Base-by-base conservation (phyloP, 2,888 invertebrate species). In the Pyrocoelia pectoralis region DNA sequence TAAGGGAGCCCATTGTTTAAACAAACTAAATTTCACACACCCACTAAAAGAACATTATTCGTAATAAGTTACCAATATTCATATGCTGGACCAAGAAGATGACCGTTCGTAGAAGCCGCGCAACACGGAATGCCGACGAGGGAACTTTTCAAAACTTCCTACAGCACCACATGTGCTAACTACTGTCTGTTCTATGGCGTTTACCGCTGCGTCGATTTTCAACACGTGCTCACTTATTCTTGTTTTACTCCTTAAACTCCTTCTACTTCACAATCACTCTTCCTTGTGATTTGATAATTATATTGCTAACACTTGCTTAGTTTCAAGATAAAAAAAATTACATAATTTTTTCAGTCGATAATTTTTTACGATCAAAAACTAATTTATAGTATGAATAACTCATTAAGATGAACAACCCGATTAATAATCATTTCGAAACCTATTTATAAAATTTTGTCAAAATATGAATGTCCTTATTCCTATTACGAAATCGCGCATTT, bases 91-190 rank as follows among this genome's bases (percentile, higher is more conserved):
- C 64, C 64, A 67, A 60, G 64, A 67, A 61, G 64, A 54, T 69
- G 70, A 69, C 70, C 70, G 68, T 68, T 70, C 68, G 65, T 65
- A 67, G 61, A 67, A 65, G 59, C 65, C 67, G 70, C 70, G 68
- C 67, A 65, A 66, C 66, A 69, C 68, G 65, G 68, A 70, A 70
- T 70, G 70, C 66, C 64, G 64, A 51, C 64, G 61, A 61, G 64
- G 60, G 62, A 68, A 67, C 62, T 68, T 68, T 68, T 67, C 59
- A 63, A 68, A 68, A 67, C 67, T 68, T 67, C 61, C 56, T 51
- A 51, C 60, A 61, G 65, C 61, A 60, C 61, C 67, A 68, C 67
- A 67, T 67, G 68, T 67, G 67, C 60, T 62, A 17, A 52, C 52
- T 60, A 65, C 61, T 61, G 60, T 58, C 64, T 56, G 55, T 61